These are phyloP conservation scores for Elephantulus edwardii DNA, from an alignment of 2,113 vertebrate genomes.

Conservation along the genomic window DNA sequence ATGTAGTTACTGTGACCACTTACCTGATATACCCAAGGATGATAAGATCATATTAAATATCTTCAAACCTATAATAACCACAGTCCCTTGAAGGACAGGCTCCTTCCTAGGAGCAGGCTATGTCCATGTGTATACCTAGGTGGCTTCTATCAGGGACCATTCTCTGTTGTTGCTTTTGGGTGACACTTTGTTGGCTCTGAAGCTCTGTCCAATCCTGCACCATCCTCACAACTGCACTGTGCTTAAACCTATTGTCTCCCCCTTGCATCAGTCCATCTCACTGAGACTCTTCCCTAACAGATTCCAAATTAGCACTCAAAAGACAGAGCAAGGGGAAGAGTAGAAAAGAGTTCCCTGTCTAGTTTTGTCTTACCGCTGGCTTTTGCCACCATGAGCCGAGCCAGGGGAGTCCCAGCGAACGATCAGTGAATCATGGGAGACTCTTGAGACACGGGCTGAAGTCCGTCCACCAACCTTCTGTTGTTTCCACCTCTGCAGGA, in stretches of 20 bases:
- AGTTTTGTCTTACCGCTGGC: neutral
- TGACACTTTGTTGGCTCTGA: too few species aligned
- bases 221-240: too few species aligned
- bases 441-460: neutral
- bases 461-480: neutral
- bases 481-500: neutral
- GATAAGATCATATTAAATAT: too few species aligned
- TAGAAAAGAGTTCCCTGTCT: neutral
- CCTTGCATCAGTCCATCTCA: too few species aligned
- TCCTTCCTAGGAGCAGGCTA: neutral
- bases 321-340: neutral
- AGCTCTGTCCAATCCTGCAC: too few species aligned
- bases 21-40: neutral
- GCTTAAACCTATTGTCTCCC: too few species aligned
- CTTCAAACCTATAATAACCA: neutral
- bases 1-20: neutral
- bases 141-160: neutral
- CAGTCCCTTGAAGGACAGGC: neutral
- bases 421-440: neutral
- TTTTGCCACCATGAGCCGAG: neutral
- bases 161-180: too few species aligned
- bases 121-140: neutral
- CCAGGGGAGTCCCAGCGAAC: neutral
- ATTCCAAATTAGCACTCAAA: neutral
- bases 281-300: neutral